Conservation (phyloP, 2,797 vertebrate species). For the Ctenopoma kingsleyae region DNA sequence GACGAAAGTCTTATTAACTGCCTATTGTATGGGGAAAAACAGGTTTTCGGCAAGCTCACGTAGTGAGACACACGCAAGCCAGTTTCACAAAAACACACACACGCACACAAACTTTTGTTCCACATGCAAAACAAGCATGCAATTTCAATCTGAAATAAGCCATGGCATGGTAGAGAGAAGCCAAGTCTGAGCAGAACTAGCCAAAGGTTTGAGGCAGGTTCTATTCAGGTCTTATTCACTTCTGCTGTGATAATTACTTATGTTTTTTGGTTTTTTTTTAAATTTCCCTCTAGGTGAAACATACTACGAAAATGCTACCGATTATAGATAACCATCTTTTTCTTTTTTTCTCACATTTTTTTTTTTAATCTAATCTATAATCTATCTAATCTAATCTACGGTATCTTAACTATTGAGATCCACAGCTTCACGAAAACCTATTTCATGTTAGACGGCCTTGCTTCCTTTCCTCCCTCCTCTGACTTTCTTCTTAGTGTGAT, state of each 20-base stretch:
- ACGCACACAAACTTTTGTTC: slow-evolving; percentile 50
- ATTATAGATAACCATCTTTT: slow-evolving; percentile 18
- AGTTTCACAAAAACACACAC: slow-evolving; percentile 49
- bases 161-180: not conserved
- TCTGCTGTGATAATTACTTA: slow-evolving; percentile 48
- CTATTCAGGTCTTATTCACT: slow-evolving; percentile 52
- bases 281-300: slow-evolving; percentile 25
- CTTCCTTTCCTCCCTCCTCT: slow-evolving; percentile 1
- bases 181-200: slow-evolving; percentile 28
- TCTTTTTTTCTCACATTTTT: slow-evolving; percentile 19
- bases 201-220: slow-evolving; percentile 42
- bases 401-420: slow-evolving; percentile 35
- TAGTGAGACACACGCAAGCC: slow-evolving; percentile 38
- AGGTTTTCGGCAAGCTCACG: slow-evolving; percentile 46
- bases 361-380: no score
- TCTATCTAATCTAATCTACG: slow-evolving; percentile 15
- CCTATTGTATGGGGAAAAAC: slow-evolving; percentile 64
- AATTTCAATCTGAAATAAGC: slow-evolving; percentile 38
- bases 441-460: not conserved
- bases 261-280: not conserved
- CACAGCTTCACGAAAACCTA: slow-evolving; percentile 8
- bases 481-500: slow-evolving; percentile 21
- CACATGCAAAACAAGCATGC: slow-evolving; percentile 51
- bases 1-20: slow-evolving; percentile 75
- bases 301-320: slow-evolving; percentile 27